A percentile compares a stretch with the other conserved stretches of the same genome.
Evolutionary conservation across 2,797 vertebrate species (phyloP).

Genomic region (Eleutherodactylus coqui): DNA sequence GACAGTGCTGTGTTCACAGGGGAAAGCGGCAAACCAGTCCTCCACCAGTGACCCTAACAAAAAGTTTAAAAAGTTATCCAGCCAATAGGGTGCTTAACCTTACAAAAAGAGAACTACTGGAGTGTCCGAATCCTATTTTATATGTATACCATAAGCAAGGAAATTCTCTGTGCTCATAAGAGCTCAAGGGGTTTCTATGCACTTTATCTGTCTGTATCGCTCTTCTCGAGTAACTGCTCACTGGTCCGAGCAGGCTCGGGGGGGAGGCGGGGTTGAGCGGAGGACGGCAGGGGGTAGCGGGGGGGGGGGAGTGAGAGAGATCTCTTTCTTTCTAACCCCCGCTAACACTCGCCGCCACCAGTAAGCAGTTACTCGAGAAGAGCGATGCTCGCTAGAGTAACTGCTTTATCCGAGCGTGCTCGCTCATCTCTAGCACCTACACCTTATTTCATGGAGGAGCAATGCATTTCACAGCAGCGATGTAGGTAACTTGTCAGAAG

Average conservation of each 20-base stretch:
- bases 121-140: neutral
- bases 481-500: neutral
- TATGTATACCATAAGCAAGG: neutral
- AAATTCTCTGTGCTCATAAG: neutral
- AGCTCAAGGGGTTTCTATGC: neutral
- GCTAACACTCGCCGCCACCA: too few relatives aligned
- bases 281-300: too few relatives aligned
- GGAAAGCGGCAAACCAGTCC: neutral
- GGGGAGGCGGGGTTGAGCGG: too few relatives aligned
- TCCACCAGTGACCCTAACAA: neutral
- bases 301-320: too few relatives aligned
- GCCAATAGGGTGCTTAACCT: neutral
- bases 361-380: too few relatives aligned
- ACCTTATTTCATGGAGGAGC: neutral
- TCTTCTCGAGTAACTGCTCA: too few relatives aligned
- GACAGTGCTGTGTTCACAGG: neutral
- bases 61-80: neutral
- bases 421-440: neutral
- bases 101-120: neutral
- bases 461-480: neutral
- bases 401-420: too few relatives aligned
- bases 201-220: conserved; percentile 4
- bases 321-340: too few relatives aligned
- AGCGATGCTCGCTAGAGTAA: too few relatives aligned
- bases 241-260: too few relatives aligned